phyloP scores from a whole-genome alignment of 2,888 invertebrate genomes.

The Nomada fucata region DNA sequence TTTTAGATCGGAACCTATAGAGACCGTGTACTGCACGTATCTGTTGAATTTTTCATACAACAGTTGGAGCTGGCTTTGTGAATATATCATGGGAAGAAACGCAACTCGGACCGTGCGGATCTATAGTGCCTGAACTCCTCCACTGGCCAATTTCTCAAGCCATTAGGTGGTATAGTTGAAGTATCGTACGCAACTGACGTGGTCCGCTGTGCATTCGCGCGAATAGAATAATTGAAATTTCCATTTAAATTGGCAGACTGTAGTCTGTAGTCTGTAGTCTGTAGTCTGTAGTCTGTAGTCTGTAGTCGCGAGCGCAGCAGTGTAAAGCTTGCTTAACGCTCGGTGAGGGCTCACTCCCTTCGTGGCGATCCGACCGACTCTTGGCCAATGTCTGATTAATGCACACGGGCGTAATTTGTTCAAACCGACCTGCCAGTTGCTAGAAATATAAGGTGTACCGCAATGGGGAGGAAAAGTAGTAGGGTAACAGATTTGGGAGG shows the following conservation, averaged over 20 bases:
- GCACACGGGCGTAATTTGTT: no score
- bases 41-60: conserved; percentile 60
- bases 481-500: not conserved
- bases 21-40: conserved; percentile 29
- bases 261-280: no score
- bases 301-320: not conserved
- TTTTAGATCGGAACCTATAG: conserved; percentile 37
- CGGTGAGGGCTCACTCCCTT: conserved; percentile 5
- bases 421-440: not conserved
- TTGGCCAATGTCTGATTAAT: no score
- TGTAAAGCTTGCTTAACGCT: conserved; percentile 33
- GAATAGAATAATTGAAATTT: no score
- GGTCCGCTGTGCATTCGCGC: no score
- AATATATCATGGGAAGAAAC: conserved; percentile 27
- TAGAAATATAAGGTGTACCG: not conserved
- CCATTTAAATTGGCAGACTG: no score
- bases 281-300: no score
- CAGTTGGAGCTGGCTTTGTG: conserved; percentile 52
- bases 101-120: not conserved
- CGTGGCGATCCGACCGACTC: not conserved
- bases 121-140: not conserved
- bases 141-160: conserved; percentile 29
- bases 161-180: conserved; percentile 7
- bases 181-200: conserved; percentile 21
- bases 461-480: not conserved